These are phyloP conservation scores for Ia io DNA, from an alignment of 2,113 vertebrate species.

Conservation along the genomic window DNA sequence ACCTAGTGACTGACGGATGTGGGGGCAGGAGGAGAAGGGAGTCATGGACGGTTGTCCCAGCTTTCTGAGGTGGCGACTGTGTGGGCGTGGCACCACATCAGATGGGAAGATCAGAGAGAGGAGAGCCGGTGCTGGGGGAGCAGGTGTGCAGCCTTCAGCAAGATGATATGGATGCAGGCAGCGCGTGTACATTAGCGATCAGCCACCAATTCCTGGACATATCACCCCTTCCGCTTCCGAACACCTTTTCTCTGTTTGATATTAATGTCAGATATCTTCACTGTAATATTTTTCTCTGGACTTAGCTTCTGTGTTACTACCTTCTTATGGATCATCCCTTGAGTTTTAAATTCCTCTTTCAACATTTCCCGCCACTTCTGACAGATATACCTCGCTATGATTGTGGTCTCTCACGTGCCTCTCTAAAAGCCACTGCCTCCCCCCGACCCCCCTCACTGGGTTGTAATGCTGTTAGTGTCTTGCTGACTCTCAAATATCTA, in stretches of 20 bases:
- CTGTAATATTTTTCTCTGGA: background rate
- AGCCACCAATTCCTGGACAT: no score
- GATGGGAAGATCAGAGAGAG: no score
- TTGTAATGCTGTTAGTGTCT: background rate
- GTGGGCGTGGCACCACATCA: background rate
- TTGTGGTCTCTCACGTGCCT: background rate
- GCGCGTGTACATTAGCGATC: background rate
- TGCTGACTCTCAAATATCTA: background rate
- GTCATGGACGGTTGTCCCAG: background rate
- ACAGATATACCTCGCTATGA: background rate
- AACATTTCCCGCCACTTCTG: background rate
- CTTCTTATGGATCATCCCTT: background rate
- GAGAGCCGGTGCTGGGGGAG: background rate
- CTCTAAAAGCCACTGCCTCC: background rate
- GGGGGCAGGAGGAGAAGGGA: background rate
- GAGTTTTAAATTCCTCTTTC: background rate
- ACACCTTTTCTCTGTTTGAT: background rate
- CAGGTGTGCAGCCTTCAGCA: background rate
- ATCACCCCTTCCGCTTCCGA: no score
- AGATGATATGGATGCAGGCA: background rate
- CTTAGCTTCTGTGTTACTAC: background rate
- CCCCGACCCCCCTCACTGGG: background rate
- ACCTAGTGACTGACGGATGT: no score
- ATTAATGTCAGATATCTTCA: background rate
- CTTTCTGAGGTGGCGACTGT: background rate